Conservation (phyloP, 2,113 vertebrate species). For the Carassius carassius region DNA sequence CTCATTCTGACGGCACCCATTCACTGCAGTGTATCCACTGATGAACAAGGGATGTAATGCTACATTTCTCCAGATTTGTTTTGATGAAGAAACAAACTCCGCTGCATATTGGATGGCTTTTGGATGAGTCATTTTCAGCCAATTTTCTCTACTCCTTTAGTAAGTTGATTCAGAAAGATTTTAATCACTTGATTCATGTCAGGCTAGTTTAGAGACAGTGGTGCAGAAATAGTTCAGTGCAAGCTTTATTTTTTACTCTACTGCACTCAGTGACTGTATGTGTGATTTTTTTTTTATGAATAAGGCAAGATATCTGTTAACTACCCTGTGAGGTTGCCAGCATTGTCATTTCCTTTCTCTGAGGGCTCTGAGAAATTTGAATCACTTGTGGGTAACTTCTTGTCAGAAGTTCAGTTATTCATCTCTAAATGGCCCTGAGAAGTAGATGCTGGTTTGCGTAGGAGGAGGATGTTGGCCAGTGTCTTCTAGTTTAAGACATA, state of each 20-base stretch:
- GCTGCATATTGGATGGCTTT: too few relatives aligned
- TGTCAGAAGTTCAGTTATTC: neutral
- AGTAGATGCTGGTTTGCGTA: neutral
- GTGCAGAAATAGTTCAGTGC: neutral
- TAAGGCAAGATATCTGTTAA: neutral
- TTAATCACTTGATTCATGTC: neutral
- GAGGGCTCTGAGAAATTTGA: slow-evolving; percentile 18
- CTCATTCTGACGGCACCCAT: too few relatives aligned
- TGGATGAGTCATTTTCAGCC: too few relatives aligned
- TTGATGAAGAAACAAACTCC: too few relatives aligned
- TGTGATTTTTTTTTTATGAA: neutral
- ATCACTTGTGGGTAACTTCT: slow-evolving; percentile 19
- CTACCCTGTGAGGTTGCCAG: neutral
- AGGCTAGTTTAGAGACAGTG: neutral
- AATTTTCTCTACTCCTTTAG: neutral
- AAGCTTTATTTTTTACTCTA: neutral
- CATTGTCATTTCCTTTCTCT: neutral
- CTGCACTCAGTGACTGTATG: neutral
- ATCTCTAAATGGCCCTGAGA: neutral
- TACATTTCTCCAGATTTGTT: too few relatives aligned
- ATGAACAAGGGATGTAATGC: too few relatives aligned
- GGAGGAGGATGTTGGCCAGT: neutral
- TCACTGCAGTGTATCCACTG: too few relatives aligned
- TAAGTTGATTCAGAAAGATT: neutral
- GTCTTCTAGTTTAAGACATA: neutral